Evolutionary conservation across 2,888 invertebrate genomes (phyloP).

Genomic region (Tenthredo livida): DNA sequence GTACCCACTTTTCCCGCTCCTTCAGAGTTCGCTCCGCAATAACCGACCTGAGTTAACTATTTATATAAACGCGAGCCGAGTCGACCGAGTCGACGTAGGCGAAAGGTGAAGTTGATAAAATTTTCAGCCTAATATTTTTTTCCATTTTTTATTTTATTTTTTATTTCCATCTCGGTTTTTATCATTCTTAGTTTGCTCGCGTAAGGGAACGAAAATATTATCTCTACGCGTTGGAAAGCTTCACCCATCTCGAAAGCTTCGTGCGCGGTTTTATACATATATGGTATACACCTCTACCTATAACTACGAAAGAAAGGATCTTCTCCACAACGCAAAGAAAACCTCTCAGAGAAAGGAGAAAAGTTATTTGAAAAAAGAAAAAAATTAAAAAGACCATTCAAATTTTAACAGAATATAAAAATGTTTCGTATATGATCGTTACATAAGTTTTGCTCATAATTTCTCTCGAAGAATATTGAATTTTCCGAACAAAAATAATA

Average conservation of each 20-base stretch:
- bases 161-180: neutral
- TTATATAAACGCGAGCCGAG: neutral
- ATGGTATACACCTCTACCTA: no score
- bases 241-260: neutral
- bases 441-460: neutral
- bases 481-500: neutral
- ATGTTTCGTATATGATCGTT: neutral
- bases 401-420: neutral
- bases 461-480: neutral
- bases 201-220: conserved; percentile 18
- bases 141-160: neutral
- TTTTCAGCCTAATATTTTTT: conserved; percentile 33
- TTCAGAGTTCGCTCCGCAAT: neutral
- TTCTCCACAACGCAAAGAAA: neutral
- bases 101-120: conserved; percentile 15
- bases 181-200: neutral
- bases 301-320: neutral
- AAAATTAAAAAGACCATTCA: neutral
- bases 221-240: neutral
- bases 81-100: neutral
- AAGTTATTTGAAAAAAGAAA: neutral
- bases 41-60: conserved; percentile 23
- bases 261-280: neutral
- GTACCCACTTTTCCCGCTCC: neutral
- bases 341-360: neutral